Evolutionary conservation across 2,797 vertebrate species (phyloP), one percentile per base, ranked within the genome.

Genomic region (Masticophis lateralis): DNA sequence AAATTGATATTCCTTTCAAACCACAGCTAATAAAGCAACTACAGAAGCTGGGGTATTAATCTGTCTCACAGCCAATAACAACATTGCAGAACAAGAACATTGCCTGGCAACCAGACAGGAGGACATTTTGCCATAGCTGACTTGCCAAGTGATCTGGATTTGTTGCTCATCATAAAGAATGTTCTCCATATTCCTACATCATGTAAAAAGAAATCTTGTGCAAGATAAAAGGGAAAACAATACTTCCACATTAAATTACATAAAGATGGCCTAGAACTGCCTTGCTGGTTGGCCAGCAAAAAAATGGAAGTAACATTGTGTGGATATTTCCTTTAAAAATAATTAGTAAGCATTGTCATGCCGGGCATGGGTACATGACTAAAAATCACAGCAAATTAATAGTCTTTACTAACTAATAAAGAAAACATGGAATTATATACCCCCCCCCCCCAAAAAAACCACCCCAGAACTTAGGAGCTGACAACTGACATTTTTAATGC

Each of bases 81-180:
- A 22, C 74, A 83, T 47, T 83, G 74, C 74, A 83, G 74, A 43
- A 83, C 37, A 83, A 79, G 74, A 79, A 28, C 32, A 43, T 83
- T 79, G 95, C 92, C 95, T 43, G 20, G 74, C 37, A 83, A 83
- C 37, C 37, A 83, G 20, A 83, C 37, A 83, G 74, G 37, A 83
- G 20, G 37, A 22, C 37, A 22, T 83, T 83, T 83, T 20, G 9
- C 74, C 37, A 83, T 83, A 47, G 37, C 74, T 43, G 37, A 83
- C 20, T 20, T 3, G 74, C 74, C 37, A 43, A 47, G 9, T 22
- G 18, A 83, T 43, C 37, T 83, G 74, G 74, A 83, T 11, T 83
- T 83, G 74, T 43, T 83, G 37, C 37, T 47, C 20, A 47, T 83
- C 37, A 47, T 43, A 83, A 83, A 22, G 20, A 83, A 22, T 83